Evolutionary conservation across 37 sponge, comb jelly and placozoan species (phyloP), one percentile per base, ranked within the genome.

Genomic region (Mnemiopsis leidyi): DNA sequence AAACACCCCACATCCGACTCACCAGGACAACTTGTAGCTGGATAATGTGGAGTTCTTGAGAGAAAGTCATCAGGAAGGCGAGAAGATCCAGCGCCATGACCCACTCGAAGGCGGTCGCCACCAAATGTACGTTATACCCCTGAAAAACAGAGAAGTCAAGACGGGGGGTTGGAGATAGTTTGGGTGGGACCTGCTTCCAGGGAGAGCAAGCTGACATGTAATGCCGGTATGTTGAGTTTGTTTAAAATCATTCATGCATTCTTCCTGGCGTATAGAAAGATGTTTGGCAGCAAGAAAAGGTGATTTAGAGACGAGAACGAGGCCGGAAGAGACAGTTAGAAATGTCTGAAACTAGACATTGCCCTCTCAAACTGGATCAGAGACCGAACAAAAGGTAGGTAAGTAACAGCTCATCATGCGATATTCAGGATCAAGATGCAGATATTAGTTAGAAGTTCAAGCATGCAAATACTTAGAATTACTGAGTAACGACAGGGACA

Each of bases 31-130:
- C 90, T 85, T 85, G 90, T 20, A 85, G 90, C 61, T 85, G 90
- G 25, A 85, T 85, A n/a, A 85, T 38, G 30, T 85, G 90, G 24
- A 85, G 90, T 23, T 85, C 90, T 21, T 85, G 90, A 5, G 61
- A 40, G 90, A 85, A 85, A 23, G 90, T 85, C 90, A 85, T 85
- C 2, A 85, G 90, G 90, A 85, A 85, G 0, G 90, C 90, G 0
- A 85, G 61, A 29, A 85, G 90, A 39, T 85, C 90, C n/a, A 85
- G 90, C 13, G 90, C 90, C 90, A 85, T 85, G 21, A 85, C 90
- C 90, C 90, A 85, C 61, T 85, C 90, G 39, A 85, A 85, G 2
- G 90, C 90, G 2, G 90, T 85, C 1, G 90, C 90, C 61, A 85
- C 90, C 48, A 85, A 3, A 33, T 85, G 90, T 13, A 85, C 39